Base-by-base conservation (phyloP, 2,113 vertebrate species). In the Gadus chalcogrammus region DNA sequence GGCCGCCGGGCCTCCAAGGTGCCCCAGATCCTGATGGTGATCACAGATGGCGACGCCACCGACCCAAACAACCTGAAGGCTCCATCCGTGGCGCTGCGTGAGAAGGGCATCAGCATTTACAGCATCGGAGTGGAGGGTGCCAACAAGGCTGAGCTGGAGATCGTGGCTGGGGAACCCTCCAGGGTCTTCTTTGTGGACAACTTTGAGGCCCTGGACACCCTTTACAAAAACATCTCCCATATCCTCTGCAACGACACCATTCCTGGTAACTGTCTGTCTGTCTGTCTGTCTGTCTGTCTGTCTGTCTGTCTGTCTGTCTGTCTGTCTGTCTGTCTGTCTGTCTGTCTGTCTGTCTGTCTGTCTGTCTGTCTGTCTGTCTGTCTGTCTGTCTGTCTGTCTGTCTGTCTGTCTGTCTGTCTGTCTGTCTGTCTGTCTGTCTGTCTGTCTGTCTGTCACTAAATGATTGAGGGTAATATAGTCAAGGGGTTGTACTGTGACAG, bases 11-110 rank as follows among this genome's bases (percentile, higher is more conserved):
- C 65, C 1, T 27, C 62, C 15, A 24, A 78, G 1, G 73, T 93
- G 52, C 81, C 91, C 1, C 90, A 90, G 81, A 85, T 94, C 42
- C 76, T 94, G 52, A 79, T 94, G 76, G 84, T 94, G 58, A 91
- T 95, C 75, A 94, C 93, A 3, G 93, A 93, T 15, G 92, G 92
- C 1, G 75, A 85, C 0, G 90, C 92, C 1, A 89, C 83, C 0
- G 91, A 93, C 61, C 48, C 0, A 1, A 0, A 61, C 8, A 68
- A 35, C 2, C 87, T 94, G 62, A 48, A 5, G 0, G 28, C 28
- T 2, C 72, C 80, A 0, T 80, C 89, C 0, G 0, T n/a, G 62
- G 75, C 79, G 2, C 82, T 94, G 73, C 67, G 67, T 3, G 15
- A 84, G 1, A 61, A 72, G 4, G 79, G 68, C 0, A 78, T 94